phyloP scores from a whole-genome alignment of 2,888 invertebrate species.

The Drosophila mettleri region DNA sequence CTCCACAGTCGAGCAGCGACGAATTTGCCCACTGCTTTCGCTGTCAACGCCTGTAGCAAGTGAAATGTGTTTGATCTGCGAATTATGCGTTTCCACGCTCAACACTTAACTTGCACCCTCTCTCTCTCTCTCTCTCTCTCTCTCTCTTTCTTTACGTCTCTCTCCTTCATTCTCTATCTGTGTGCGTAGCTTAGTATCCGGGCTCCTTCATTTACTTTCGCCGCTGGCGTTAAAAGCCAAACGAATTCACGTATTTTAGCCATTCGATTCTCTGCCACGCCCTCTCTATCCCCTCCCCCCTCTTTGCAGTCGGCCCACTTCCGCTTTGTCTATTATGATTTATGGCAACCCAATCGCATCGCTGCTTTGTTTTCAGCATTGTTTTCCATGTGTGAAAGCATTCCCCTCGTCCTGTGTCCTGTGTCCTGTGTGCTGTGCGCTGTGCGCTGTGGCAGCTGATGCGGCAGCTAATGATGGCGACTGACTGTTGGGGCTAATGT shows the following conservation, averaged over 20 bases:
- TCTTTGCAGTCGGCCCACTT: neutral
- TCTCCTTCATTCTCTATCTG: neutral
- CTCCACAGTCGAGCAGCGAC: neutral
- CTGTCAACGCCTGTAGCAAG: conserved; percentile 48
- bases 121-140: conserved; percentile 16
- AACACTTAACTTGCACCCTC: conserved; percentile 11
- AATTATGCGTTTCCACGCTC: conserved; percentile 56
- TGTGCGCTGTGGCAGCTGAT: neutral
- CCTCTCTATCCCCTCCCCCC: neutral
- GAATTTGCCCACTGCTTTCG: neutral
- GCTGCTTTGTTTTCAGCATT: neutral
- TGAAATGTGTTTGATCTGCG: conserved; percentile 57
- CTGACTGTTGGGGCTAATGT: neutral
- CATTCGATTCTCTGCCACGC: conserved; percentile 33
- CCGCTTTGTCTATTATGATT: conserved; percentile 18
- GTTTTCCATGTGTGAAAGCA: conserved; percentile 22
- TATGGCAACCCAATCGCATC: conserved; percentile 21
- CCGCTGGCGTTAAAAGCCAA: conserved; percentile 32
- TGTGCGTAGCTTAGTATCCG: neutral
- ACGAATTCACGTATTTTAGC: conserved; percentile 53
- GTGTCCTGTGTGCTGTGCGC: neutral
- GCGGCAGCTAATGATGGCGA: conserved; percentile 4
- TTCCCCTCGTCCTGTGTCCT: conserved; percentile 10
- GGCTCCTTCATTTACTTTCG: conserved; percentile 26
- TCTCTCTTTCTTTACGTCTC: neutral